Evolutionary conservation across 2,113 vertebrate species (phyloP), one percentile per base, ranked within the genome.

Genomic region (Aplodontia rufa): DNA sequence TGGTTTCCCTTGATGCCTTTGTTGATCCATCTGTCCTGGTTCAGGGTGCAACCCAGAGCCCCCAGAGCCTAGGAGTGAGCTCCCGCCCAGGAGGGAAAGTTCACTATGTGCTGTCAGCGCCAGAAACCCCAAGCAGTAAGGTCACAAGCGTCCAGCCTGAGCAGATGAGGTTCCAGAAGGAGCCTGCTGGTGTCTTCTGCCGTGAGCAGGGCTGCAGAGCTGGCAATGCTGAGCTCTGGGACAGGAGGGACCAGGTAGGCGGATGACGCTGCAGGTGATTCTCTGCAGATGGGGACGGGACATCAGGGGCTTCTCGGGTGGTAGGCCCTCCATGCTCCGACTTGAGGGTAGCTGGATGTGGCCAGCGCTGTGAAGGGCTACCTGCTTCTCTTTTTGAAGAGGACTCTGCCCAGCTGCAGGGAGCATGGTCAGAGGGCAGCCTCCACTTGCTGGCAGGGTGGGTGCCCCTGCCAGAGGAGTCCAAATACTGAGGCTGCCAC

Each of bases 171-270:
- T 32, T 69, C 51, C 35, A 45, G 37, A 76, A 94, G 64, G 42
- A 51, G n/a, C 5, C 72, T 71, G 1, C 3, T 0, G 1, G 78
- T 20, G 3, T 40, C 37, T 42, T 72, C 24, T 35, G 13, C 11
- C 0, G 0, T 1, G 12, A 68, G 19, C 9, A 42, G 51, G 72
- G 49, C 26, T 13, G 0, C 5, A 45, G 30, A 45, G 6, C 2
- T 62, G 5, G 35, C 35, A 42, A 26, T 42, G 20, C 35, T 32
- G 64, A 85, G 26, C 30, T 35, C 58, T 0, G 0, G 37, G 60
- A 10, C 47, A 10, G 7, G 45, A 72, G 71, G 40, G 35, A 47
- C 71, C 17, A 64, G 19, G 19, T 7, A 4, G 20, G 7, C 35
- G 37, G 45, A 16, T 16, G 19, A 13, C 6, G 20, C 22, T 62